Base-by-base conservation (phyloP, 2,888 invertebrate genomes). In the Apoda limacodes region DNA sequence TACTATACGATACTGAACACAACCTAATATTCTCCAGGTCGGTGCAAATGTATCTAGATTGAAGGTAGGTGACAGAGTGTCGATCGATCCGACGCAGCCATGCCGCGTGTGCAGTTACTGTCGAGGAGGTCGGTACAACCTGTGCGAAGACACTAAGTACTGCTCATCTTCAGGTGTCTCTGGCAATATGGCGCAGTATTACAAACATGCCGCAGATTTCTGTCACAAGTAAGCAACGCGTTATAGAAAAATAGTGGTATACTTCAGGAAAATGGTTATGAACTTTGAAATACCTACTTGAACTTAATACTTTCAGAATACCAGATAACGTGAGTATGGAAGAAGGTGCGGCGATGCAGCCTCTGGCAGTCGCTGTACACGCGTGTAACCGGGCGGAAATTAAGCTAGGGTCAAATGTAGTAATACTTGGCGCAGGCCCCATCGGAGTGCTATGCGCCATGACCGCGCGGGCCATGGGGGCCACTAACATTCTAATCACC, bases 91-190 rank as follows among this genome's bases (percentile, higher is more conserved):
- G 0, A 97, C 96, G 5, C 89, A 93, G 35, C 88, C 92, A 2
- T 98, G 98, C 56, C 85, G 94, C 31, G 69, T 71, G 29, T 98
- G 98, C 63, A 80, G 84, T 23, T 89, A 85, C 61, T 98, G 98
- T 76, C 95, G 93, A 72, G 82, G 74, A 0, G 98, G 98, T 22
- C 83, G 85, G 35, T 98, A 98, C 75, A 95, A 98, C 72, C 83
- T 98, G 24, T 98, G 98, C 48, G 83, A 85, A 0, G 91, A 92
- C 31, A 89, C 98, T 66, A 57, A 81, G 31, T 98, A 97, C 78
- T 94, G 94, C 67, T 97, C 97, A n/a, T 97, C 97, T 1, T 98
- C 98, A 1, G 98, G 97, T 0, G 75, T 85, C 30, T 88, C 98
- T 80, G 98, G 98, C 32, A 95, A 92, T 63, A 83, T 98, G 13